phyloP scores from a whole-genome alignment of 2,888 invertebrate species.

The Caenorhabditis sulstoni region DNA sequence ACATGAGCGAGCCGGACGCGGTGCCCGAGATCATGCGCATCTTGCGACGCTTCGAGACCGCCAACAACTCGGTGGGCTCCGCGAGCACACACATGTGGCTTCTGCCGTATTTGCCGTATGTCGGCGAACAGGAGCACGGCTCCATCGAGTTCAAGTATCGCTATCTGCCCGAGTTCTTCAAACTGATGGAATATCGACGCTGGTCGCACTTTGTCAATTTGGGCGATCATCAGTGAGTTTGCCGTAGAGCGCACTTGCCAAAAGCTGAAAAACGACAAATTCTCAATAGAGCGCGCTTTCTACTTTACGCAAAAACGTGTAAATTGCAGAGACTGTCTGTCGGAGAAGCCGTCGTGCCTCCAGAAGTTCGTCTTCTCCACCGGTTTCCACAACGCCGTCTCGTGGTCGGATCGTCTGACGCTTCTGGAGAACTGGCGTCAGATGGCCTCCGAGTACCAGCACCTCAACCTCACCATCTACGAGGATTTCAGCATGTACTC shows the following conservation, averaged over 20 bases:
- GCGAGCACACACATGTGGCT: constrained; percentile 80
- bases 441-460: constrained; percentile 74
- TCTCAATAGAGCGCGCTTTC: neutral
- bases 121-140: constrained; percentile 79
- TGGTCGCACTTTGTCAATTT: constrained; percentile 80
- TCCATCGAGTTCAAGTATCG: constrained; percentile 79
- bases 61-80: constrained; percentile 75
- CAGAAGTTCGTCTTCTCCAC: constrained; percentile 80
- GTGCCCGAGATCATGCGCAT: constrained; percentile 77
- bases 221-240: constrained; percentile 72
- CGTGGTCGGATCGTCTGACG: constrained; percentile 71
- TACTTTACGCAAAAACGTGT: neutral
- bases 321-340: constrained; percentile 75
- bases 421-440: constrained; percentile 74
- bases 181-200: constrained; percentile 74
- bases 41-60: constrained; percentile 74
- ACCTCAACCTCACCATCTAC: constrained; percentile 80
- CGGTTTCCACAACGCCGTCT: constrained; percentile 79
- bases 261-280: neutral
- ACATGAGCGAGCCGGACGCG: constrained; percentile 72
- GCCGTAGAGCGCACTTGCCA: too few species aligned
- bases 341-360: constrained; percentile 77
- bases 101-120: constrained; percentile 76
- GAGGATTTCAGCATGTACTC: constrained; percentile 80
- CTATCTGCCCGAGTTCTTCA: constrained; percentile 79